Conservation (phyloP, 2,113 vertebrate species). For the Phainopepla nitens region DNA sequence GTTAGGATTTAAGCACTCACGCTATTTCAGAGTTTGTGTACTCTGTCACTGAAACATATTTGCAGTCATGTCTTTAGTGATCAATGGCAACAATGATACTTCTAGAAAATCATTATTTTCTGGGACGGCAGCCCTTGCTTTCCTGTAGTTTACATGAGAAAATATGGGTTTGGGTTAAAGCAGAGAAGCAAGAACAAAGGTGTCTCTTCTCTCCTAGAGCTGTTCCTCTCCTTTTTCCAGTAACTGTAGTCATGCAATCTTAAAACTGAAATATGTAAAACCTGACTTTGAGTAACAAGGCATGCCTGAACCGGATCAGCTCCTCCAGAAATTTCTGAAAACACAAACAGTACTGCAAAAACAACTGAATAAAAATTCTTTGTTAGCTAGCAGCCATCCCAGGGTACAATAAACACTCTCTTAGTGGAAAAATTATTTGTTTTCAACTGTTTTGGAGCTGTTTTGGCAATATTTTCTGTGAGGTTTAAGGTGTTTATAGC, state of each 20-base stretch:
- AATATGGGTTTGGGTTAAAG: neutral
- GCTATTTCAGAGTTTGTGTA: neutral
- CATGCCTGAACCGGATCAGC: neutral
- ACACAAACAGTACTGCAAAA: neutral
- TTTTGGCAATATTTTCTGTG: neutral
- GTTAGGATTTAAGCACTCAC: accelerated
- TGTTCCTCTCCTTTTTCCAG: neutral
- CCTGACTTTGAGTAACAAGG: neutral
- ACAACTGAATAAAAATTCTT: neutral
- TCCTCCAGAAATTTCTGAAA: neutral
- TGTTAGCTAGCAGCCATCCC: neutral
- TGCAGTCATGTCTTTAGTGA: neutral
- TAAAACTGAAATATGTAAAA: neutral
- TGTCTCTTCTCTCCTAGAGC: neutral
- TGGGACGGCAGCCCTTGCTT: neutral
- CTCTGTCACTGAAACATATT: neutral
- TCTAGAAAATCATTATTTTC: neutral
- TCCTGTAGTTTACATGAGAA: accelerated
- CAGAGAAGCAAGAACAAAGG: accelerated
- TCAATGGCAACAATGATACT: neutral
- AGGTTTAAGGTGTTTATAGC: neutral
- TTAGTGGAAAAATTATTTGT: neutral
- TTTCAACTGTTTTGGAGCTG: neutral
- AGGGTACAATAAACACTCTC: neutral
- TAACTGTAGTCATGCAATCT: accelerated